Evolutionary conservation across 2,888 invertebrate genomes (phyloP).

Genomic region (Pardosa pseudoannulata): DNA sequence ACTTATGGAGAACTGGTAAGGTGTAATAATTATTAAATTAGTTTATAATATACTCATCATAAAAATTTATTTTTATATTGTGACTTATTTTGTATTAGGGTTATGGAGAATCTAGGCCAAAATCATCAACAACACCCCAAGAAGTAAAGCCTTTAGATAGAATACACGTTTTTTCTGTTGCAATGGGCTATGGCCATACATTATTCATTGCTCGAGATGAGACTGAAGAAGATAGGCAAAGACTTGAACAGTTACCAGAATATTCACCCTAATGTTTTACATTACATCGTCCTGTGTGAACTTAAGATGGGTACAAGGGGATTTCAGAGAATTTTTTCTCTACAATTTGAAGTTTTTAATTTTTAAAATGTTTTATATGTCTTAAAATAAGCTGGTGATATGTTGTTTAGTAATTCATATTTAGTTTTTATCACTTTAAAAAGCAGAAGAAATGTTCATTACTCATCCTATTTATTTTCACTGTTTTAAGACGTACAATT

Average conservation of each 20-base stretch:
- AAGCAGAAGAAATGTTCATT: not conserved
- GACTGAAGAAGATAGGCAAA: slow-evolving; percentile 82
- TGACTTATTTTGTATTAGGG: slow-evolving; percentile 81
- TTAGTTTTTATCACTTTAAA: not conserved
- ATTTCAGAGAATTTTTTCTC: not conserved
- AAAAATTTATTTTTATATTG: not conserved
- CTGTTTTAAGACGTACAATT: not conserved
- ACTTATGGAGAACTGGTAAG: slow-evolving; percentile 93
- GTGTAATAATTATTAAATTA: slow-evolving; percentile 59
- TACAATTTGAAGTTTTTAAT: not conserved
- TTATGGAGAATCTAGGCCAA: slow-evolving; percentile 88
- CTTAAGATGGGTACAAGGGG: slow-evolving; percentile 38
- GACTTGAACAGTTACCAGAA: slow-evolving; percentile 81
- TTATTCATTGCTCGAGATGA: slow-evolving; percentile 84
- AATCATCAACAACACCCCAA: slow-evolving; percentile 90
- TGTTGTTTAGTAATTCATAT: not conserved
- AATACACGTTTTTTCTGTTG: slow-evolving; percentile 85
- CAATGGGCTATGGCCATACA: slow-evolving; percentile 92
- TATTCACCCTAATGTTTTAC: slow-evolving; percentile 74
- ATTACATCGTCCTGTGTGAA: slow-evolving; percentile 17
- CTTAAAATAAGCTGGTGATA: not conserved
- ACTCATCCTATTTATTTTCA: not conserved
- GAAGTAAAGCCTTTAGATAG: slow-evolving; percentile 86
- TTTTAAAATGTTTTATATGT: not conserved
- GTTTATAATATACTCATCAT: too few species aligned